Evolutionary conservation across 2,113 vertebrate species (phyloP), one percentile per base, ranked within the genome.

Genomic region (Grantiella picta): DNA sequence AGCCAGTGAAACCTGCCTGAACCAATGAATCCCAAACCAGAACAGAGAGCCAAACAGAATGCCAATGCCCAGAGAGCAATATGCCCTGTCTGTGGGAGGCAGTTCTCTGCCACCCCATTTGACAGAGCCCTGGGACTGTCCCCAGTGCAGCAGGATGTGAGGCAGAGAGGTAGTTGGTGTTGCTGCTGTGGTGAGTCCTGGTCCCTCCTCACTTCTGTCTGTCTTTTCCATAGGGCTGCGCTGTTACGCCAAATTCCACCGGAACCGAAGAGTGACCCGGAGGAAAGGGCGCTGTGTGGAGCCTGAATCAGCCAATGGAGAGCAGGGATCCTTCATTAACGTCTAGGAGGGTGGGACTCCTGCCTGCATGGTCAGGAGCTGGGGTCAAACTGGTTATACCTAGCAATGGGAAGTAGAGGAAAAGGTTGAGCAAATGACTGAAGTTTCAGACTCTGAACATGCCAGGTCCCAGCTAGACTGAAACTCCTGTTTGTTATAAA

Each of bases 221-320:
- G 22, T 81, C 82, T 97, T 68, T 59, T 10, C 13, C 68, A 2
- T 68, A 99, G 99, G 99, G 36, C 98, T 99, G 29, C 99, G 99
- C 36, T 99, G 99, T 90, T 99, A 99, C 0, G 99, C 99, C 83
- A 99, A 99, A 96, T 99, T 99, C 97, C 99, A 99, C 96, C 98
- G 99, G 93, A 99, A 99, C 97, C 98, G 99, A 27, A 98, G 99
- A 45, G 99, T 99, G 92, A 99, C 99, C 2, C 97, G 99, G 83
- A 98, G 99, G 96, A 99, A 98, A 97, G 99, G 99, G 33, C 99
- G 99, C 95, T 99, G 99, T 2, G 99, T 99, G 96, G 98, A 99
- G 66, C 99, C 99, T 0, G 99, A 99, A 24, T 98, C 98, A 0
- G 98, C 98, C 91, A 98, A 98, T 27, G 96, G 97, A 25, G 98